A percentile compares a stretch with the other conserved stretches of the same genome.
Evolutionary conservation across 1,140 invertebrate species (phyloP).

Genomic region (Hestina assimilis): DNA sequence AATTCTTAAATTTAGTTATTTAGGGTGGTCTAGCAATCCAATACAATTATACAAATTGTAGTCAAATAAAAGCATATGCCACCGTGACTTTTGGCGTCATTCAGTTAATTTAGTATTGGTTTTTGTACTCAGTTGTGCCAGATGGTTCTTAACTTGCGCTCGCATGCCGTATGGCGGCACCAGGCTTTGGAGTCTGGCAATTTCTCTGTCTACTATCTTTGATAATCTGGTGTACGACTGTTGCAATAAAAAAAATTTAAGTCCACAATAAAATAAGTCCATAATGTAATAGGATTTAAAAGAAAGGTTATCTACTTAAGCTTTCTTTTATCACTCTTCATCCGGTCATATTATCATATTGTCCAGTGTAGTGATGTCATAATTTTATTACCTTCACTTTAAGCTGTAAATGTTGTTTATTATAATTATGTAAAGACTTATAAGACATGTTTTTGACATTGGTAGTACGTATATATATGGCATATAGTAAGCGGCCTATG

Average conservation of each 20-base stretch:
- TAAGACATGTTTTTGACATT: too few species aligned
- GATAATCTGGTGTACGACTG: conserved; percentile 48
- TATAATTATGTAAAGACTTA: too few species aligned
- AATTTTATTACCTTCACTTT: too few species aligned
- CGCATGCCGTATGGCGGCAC: conserved; percentile 62
- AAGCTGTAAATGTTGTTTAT: too few species aligned
- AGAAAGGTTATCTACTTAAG: background rate
- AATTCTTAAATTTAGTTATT: background rate
- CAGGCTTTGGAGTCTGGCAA: conserved; percentile 45
- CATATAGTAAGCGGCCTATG: too few species aligned
- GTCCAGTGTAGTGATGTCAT: too few species aligned
- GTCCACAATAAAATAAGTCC: background rate
- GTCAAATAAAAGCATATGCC: conserved; percentile 60
- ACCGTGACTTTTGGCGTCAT: conserved; percentile 55
- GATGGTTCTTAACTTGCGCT: conserved; percentile 38
- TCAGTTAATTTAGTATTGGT: conserved; percentile 53
- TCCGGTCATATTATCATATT: background rate
- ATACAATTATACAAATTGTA: conserved; percentile 52
- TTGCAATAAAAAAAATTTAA: conserved; percentile 30
- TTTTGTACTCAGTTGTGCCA: conserved; percentile 57
- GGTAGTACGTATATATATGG: too few species aligned
- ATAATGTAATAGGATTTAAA: background rate
- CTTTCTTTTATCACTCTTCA: too few species aligned
- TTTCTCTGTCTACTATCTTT: conserved; percentile 63
- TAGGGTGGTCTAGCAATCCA: conserved; percentile 7